phyloP scores from a whole-genome alignment of 2,797 vertebrate genomes.

The Tragopan temminckii region DNA sequence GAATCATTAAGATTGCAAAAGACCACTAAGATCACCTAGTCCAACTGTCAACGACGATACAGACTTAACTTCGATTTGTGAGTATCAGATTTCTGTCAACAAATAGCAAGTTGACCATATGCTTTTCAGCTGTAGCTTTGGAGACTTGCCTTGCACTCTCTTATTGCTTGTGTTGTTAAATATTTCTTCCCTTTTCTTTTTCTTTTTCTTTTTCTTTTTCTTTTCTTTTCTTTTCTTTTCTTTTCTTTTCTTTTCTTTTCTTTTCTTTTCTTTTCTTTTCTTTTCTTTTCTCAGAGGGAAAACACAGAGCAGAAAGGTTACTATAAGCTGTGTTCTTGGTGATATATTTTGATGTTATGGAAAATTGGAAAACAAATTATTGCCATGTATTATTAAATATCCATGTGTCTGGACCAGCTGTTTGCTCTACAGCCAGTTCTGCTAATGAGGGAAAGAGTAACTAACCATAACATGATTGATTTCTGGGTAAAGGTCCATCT shows the following conservation, averaged over 20 bases:
- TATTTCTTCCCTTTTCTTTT: neutral
- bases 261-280: too few species aligned
- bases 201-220: neutral
- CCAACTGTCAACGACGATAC: neutral
- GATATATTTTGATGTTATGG: conserved; percentile 15
- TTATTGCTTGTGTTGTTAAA: neutral
- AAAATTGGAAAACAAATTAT: conserved; percentile 60
- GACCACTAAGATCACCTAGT: too few species aligned
- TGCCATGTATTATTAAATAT: conserved; percentile 55
- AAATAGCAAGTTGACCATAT: neutral
- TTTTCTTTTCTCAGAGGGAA: neutral
- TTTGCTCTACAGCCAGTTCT: conserved; percentile 32
- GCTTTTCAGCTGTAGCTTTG: neutral
- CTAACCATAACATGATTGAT: conserved; percentile 54
- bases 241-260: neutral
- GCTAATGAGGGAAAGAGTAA: conserved; percentile 53
- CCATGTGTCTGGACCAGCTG: conserved; percentile 54
- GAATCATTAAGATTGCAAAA: too few species aligned
- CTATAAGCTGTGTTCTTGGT: neutral
- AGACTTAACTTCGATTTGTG: neutral
- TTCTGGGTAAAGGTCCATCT: conserved; percentile 20
- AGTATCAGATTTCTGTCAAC: neutral
- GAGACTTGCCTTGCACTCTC: neutral
- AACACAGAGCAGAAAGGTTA: neutral
- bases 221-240: too few species aligned